These are phyloP conservation scores for Florisuga fusca DNA, from an alignment of 2,797 vertebrate species.

Conservation along the genomic window DNA sequence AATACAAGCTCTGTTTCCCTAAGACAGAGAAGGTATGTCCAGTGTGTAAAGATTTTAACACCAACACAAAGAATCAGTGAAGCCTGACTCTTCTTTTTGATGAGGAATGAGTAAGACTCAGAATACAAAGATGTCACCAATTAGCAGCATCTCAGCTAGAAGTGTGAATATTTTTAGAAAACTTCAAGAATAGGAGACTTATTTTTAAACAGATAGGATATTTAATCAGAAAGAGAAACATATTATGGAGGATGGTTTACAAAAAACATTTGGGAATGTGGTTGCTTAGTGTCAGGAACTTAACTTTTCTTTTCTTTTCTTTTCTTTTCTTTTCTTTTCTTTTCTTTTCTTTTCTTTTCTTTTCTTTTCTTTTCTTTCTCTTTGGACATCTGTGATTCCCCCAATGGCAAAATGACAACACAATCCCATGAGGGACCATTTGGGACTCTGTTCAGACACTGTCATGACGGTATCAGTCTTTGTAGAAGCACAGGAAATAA, in stretches of 20 bases:
- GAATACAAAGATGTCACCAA: constrained; percentile 55
- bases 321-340: no score
- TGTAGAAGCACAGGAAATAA: not conserved
- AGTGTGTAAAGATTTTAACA: not conserved
- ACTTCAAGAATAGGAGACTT: not conserved
- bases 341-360: no score
- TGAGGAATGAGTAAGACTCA: constrained; percentile 25
- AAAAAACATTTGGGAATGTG: not conserved
- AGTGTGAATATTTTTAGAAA: constrained; percentile 32
- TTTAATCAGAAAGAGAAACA: not conserved
- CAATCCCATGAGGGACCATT: not conserved
- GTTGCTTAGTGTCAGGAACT: not conserved
- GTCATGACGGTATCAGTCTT: not conserved
- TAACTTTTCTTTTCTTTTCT: not conserved
- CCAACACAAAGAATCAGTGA: not conserved
- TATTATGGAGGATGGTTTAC: not conserved
- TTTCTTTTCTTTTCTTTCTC: no score
- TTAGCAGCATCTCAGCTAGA: constrained; percentile 38
- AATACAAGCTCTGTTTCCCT: not conserved
- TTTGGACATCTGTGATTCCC: not conserved
- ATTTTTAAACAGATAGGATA: constrained; percentile 30
- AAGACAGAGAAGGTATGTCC: not conserved
- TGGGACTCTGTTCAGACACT: not conserved
- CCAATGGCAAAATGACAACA: not conserved
- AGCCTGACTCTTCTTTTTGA: constrained; percentile 33